Base-by-base conservation (phyloP, 2,888 invertebrate species). In the Gandaritis pyraliata region DNA sequence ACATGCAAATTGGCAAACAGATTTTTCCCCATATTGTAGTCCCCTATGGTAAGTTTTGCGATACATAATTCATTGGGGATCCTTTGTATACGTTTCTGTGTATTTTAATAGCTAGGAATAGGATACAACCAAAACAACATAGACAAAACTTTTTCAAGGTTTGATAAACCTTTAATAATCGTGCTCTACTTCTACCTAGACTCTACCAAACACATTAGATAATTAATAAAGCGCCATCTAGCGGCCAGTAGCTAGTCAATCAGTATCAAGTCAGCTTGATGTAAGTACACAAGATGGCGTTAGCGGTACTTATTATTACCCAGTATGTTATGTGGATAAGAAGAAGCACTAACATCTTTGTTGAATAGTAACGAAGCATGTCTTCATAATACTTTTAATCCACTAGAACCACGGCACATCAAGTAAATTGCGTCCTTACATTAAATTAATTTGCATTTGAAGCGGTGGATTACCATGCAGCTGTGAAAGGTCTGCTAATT, bases 1-100 rank as follows among this genome's bases (percentile, higher is more conserved):
- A 77, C 82, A 87, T 88, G 86, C 74, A 86, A 87, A 88, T 88
- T 80, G 74, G 65, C 68, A 70, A 72, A 65, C 74, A 73, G 72
- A 75, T 78, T 85, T 83, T 82, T 82, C 77, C 75, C 46, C 58
- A 54, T 57, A 64, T 58, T 62, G 68, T 55, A 64, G 55, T 73
- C 72, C 72, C 70, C 74, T 73, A 66, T 70, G 70, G 78, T 80
- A 81, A 78, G 77, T 85, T 82, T 75, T 59, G 70, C 68, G 61
- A 76, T 78, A 74, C 74, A 77, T 81, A 78, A 82, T 80, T 81
- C 78, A 82, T 81, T 78, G 59, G 60, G 65, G 69, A 64, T 65
- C 64, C 65, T 74, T 76, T 77, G 72, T 77, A 76, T 76, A 74
- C 69, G 68, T 75, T 75, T 52, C 11, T 39, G 43, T 55, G n/a